These are phyloP conservation scores for Hycleus phaleratus DNA, from an alignment of 1,140 invertebrate species.

Conservation along the genomic window DNA sequence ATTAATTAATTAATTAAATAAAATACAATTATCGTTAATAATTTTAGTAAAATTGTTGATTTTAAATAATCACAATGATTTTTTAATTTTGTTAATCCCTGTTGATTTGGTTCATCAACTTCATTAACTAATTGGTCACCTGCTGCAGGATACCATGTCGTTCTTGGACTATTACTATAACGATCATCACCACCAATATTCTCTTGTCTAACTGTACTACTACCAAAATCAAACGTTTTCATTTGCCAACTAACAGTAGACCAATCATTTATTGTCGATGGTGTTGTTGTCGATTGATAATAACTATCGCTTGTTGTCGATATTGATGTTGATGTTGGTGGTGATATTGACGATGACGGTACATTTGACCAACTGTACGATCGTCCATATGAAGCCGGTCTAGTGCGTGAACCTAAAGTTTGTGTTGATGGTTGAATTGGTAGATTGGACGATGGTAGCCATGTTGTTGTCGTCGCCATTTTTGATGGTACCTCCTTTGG, in stretches of 20 bases:
- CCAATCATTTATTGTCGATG: slow-evolving; percentile 36
- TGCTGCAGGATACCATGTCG: slow-evolving; percentile 45
- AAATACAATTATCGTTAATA: no score
- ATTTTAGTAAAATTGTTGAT: no score
- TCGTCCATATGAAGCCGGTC: slow-evolving; percentile 43
- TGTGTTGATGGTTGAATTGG: slow-evolving; percentile 15
- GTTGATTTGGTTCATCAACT: slow-evolving; percentile 54
- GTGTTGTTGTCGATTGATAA: slow-evolving; percentile 10
- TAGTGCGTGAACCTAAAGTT: slow-evolving; percentile 35
- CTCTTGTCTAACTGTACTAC: background rate
- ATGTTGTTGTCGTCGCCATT: slow-evolving; percentile 23
- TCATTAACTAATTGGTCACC: slow-evolving; percentile 47
- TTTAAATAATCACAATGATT: slow-evolving; percentile 4
- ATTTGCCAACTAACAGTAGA: slow-evolving; percentile 36
- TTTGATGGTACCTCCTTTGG: slow-evolving; percentile 24
- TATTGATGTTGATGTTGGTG: no score
- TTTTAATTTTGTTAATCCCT: slow-evolving; percentile 43
- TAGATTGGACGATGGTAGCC: slow-evolving; percentile 28
- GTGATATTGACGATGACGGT: background rate
- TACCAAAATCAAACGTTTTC: background rate
- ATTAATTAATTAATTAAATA: no score
- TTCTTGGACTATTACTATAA: background rate
- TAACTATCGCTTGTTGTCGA: background rate
- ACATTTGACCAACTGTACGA: slow-evolving; percentile 38
- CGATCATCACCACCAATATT: background rate